Base-by-base conservation (phyloP, 2,888 invertebrate genomes). In the Cinara cedri region DNA sequence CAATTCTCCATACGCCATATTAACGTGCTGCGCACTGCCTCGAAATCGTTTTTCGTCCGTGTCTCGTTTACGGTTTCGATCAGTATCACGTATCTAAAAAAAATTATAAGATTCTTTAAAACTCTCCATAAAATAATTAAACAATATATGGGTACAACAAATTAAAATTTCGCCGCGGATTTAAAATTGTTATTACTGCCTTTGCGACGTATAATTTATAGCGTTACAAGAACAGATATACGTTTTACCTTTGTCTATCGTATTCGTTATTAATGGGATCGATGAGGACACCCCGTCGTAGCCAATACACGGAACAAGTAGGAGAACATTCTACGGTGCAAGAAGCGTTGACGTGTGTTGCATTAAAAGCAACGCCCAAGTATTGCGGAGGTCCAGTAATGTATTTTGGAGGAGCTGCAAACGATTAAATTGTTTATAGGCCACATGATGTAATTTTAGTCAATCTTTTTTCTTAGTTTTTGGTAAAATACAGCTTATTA, bases 251-350 rank as follows among this genome's bases (percentile, higher is more conserved):
- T 51, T 70, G 46, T 70, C 21, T 78, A 42, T 78, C 78, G 11
- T 8, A 11, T 1, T 42, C 34, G 8, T 70, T 78, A n/a, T 78
- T 70, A 1, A 70, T 70, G 21, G 78, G 71, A 83, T 91, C 89
- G 82, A 96, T 90, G 13, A 89, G 89, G 42, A 89, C 87, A 3
- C 91, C 92, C 84, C 94, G 92, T 85, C 93, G 94, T 83, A 91
- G 88, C 96, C 96, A 96, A 34, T 91, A 89, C 80, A 96, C 92
- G 82, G 91, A 90, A 87, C 96, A 96, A 51, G 91, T 88, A 0
- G 96, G 96, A 13, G 92, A 93, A 85, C 96, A 96, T 85, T 96
- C 96, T 75, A 96, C 93, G 82, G 94, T 91, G 85, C 96, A 96
- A 1, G 92, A 92, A 19, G 96, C 88, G 78, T 88, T 89, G 80